Percentiles rank a stretch among this genome's conserved stretches.
Evolutionary conservation across 2,888 invertebrate species (phyloP).

Genomic region (Andrena minutula): DNA sequence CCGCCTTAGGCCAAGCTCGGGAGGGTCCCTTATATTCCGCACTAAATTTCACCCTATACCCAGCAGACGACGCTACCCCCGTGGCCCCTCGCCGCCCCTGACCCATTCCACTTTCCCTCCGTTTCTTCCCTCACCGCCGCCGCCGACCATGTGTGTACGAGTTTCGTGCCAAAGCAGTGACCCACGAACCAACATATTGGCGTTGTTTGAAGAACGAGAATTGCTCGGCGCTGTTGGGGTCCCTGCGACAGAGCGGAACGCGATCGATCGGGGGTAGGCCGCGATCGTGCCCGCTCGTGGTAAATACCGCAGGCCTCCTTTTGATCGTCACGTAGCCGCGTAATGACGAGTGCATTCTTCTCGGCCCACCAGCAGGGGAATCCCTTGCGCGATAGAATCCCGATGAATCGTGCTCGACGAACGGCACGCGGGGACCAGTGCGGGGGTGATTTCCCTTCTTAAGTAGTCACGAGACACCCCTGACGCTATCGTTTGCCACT

Average conservation of each 20-base stretch:
- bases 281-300: slow-evolving; percentile 62
- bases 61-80: slow-evolving; percentile 57
- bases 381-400: slow-evolving; percentile 39
- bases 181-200: slow-evolving; percentile 82
- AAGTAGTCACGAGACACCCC: slow-evolving; percentile 27
- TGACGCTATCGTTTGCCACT: slow-evolving; percentile 29
- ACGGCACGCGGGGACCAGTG: not conserved
- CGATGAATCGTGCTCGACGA: slow-evolving; percentile 47
- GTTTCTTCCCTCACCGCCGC: slow-evolving; percentile 42
- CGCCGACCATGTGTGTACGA: slow-evolving; percentile 68
- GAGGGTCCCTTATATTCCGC: slow-evolving; percentile 77
- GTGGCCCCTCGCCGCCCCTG: slow-evolving; percentile 34
- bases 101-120: slow-evolving; percentile 49
- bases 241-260: slow-evolving; percentile 56
- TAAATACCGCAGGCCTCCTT: slow-evolving; percentile 66
- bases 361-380: slow-evolving; percentile 33
- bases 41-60: slow-evolving; percentile 79
- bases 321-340: slow-evolving; percentile 68
- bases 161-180: slow-evolving; percentile 80
- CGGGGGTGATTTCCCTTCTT: slow-evolving; percentile 50
- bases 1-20: slow-evolving; percentile 83
- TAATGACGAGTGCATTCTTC: slow-evolving; percentile 67
- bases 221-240: slow-evolving; percentile 70
- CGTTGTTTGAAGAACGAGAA: slow-evolving; percentile 82
- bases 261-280: slow-evolving; percentile 65